Evolutionary conservation across 2,797 vertebrate genomes (phyloP).

Genomic region (Chanos chanos): DNA sequence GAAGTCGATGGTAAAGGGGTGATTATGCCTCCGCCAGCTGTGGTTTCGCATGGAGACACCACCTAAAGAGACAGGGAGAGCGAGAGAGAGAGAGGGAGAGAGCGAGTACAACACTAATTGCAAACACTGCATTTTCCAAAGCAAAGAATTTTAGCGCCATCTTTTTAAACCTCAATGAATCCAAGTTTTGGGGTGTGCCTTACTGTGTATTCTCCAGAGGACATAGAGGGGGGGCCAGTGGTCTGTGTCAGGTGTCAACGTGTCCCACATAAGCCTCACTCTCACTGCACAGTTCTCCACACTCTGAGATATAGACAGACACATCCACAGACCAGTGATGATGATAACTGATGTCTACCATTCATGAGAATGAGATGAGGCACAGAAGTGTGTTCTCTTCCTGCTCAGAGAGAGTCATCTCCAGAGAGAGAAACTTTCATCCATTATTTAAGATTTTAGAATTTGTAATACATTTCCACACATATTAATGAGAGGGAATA

Average conservation of each 20-base stretch:
- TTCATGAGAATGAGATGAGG: no score
- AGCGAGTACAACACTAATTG: neutral
- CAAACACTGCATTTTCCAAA: no score
- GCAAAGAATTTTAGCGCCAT: no score
- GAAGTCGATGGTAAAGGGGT: slow-evolving; percentile 76
- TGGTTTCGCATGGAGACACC: slow-evolving; percentile 65
- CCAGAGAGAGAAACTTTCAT: no score
- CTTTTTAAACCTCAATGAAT: no score
- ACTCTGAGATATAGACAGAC: slow-evolving; percentile 32
- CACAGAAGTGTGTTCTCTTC: no score
- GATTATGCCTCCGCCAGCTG: slow-evolving; percentile 72
- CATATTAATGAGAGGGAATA: no score
- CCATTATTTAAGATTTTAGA: no score
- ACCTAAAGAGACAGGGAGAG: slow-evolving; percentile 55
- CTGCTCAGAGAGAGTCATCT: no score
- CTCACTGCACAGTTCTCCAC: slow-evolving; percentile 64
- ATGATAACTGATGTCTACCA: no score
- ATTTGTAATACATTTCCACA: no score
- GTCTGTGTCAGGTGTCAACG: slow-evolving; percentile 78
- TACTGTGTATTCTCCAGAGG: slow-evolving; percentile 90
- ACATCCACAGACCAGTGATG: neutral
- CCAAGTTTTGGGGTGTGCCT: slow-evolving; percentile 55
- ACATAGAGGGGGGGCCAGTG: slow-evolving; percentile 87
- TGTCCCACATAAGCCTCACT: slow-evolving; percentile 85
- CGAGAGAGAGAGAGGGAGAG: neutral